Base-by-base conservation (phyloP, 2,797 vertebrate species). In the Sphenopsis melanotis region DNA sequence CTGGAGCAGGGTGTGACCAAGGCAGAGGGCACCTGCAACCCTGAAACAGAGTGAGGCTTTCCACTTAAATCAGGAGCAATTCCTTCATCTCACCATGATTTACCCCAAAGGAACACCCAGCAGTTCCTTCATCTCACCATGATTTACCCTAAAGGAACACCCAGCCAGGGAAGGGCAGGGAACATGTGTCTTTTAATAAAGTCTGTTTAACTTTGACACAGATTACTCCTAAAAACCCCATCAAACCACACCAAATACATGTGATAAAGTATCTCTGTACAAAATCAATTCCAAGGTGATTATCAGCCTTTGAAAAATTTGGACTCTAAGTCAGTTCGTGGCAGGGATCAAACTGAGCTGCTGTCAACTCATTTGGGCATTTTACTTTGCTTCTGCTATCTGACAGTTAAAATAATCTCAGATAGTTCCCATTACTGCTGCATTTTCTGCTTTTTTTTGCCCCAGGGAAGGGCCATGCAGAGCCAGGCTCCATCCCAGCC, bases 241-340 rank as follows among this genome's bases (percentile, higher is more conserved):
- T 34, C 64, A 30, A 66, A 53, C 50, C 34, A 7, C 55, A 34
- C 55, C 30, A 77, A 72, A 41, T 14, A 42, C 30, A 82, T 57
- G 93, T 96, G 97, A 97, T 97, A 91, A 98, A 98, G 79, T 76
- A 72, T 96, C 96, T 94, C 21, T 6, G 97, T 95, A 68, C 77
- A 94, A 97, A 98, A 97, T 97, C 97, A 89, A 97, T 97, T 95
- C 80, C 1, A 6, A 95, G 95, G 92, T 32, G 80, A 97, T 98
- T 95, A 97, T 94, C 86, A 91, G 96, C 87, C 94, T 97, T 95
- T 89, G 95, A 96, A 96, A 93, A 85, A 77, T 80, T 92, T 15
- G 18, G 41, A 50, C 66, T 91, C 66, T 44, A 20, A 36, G 80
- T 89, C 91, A 91, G 80, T 13, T 69, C 23, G 1, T 59, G 81